Base-by-base conservation (phyloP, 2,797 vertebrate species). In the Falco peregrinus region DNA sequence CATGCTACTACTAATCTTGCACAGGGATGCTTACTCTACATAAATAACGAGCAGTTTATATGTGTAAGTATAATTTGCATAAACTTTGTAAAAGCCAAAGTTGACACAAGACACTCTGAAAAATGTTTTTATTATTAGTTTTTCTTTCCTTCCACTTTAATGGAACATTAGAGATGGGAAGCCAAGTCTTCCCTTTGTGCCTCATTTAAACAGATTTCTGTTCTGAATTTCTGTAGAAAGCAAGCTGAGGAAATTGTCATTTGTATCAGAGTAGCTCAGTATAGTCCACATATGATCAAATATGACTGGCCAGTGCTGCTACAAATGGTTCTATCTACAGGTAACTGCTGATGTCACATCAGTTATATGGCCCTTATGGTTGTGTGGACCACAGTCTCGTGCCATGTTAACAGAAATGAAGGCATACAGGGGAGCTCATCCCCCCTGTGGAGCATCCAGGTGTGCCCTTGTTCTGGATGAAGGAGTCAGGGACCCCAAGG, bases 401-500 rank as follows among this genome's bases (percentile, higher is more conserved):
- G 17, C 82, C 24, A 29, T 0, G 1, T 13, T 81, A n/a, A 59
- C 12, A 47, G 63, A 78, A 75, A 43, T n/a, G 11, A 60, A 75
- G 37, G 9, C 18, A 16, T 4, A 21, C 6, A 13, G 35, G 6
- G 16, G 11, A 68, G 4, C 0, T 60, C 9, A 21, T 12, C 65
- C 31, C 6, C 16, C 6, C 10, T 1, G 1, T 6, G 4, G 25
- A 54, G 16, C 29, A 67, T 65, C 63, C 18, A 39, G 13, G 6
- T 48, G 20, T 68, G 37, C 35, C 33, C 18, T 73, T 65, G n/a
- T 80, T 83, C 47, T 69, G 59, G 11, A 45, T 43, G 17, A 4
- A 3, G n/a, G 15, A n/a, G 8, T 28, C 5, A 9, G 26, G 28
- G 39, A 59, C 3, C 6, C 29, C 3, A 0, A 13, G 24, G 25